phyloP scores from a whole-genome alignment of 2,113 vertebrate genomes.

The Lanius collurio region DNA sequence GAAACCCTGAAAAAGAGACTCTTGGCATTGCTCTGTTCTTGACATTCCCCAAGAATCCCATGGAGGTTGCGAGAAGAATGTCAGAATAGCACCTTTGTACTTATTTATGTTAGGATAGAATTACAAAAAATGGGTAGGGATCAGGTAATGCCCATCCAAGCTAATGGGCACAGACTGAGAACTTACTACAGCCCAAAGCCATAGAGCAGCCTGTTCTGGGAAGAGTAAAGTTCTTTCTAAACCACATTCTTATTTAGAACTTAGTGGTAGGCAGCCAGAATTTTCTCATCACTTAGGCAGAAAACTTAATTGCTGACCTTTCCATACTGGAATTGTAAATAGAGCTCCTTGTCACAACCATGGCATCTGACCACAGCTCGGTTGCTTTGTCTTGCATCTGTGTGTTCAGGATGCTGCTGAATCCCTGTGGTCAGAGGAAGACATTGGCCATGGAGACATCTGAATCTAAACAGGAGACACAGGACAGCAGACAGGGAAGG shows the following conservation, averaged over 20 bases:
- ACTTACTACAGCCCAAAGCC: background rate
- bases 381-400: background rate
- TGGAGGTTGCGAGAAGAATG: background rate
- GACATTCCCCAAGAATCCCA: background rate
- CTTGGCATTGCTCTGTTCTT: background rate
- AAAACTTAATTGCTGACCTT: background rate
- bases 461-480: background rate
- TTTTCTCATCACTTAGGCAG: background rate
- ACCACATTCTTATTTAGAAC: background rate
- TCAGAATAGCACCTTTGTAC: background rate
- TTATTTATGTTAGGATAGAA: background rate
- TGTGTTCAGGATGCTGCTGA: background rate
- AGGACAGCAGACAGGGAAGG: background rate
- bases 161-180: background rate
- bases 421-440: background rate
- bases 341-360: background rate
- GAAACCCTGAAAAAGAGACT: background rate
- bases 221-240: background rate
- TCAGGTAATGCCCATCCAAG: background rate
- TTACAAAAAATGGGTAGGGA: background rate
- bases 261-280: background rate
- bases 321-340: background rate
- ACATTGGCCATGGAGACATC: background rate
- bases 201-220: background rate
- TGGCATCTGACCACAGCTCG: background rate